Evolutionary conservation across 2,113 vertebrate species (phyloP).

Genomic region (Emydura subglobosa): DNA sequence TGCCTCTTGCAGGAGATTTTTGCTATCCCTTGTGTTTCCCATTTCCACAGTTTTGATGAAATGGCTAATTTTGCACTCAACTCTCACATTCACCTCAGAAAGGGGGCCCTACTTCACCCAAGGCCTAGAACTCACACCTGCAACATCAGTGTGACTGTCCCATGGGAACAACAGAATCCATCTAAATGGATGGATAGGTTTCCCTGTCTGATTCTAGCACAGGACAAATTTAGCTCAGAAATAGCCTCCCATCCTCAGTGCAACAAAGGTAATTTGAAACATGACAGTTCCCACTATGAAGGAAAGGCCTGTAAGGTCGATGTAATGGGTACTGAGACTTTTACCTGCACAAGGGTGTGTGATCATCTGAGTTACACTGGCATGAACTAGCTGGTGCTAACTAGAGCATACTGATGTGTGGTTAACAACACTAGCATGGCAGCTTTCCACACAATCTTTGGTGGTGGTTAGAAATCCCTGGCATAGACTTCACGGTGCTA

Average conservation of each 20-base stretch:
- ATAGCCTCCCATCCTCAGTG: not conserved
- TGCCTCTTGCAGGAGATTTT: not conserved
- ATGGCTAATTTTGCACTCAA: not conserved
- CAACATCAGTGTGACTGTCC: not conserved
- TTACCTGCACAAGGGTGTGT: not conserved
- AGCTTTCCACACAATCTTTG: not conserved
- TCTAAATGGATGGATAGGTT: not conserved
- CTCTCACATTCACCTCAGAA: not conserved
- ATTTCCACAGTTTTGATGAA: not conserved
- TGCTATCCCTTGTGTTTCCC: not conserved
- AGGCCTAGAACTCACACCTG: not conserved
- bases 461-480: not conserved
- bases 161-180: not conserved
- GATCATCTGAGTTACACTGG: not conserved
- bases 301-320: not conserved
- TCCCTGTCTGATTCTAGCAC: not conserved
- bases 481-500: not conserved
- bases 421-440: not conserved
- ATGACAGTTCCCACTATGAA: not conserved
- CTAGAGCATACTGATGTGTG: not conserved
- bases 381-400: not conserved
- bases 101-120: not conserved
- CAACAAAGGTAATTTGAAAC: not conserved
- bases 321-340: not conserved
- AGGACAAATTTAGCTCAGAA: not conserved